A percentile compares a stretch with the other conserved stretches of the same genome.
These are phyloP conservation scores for Penaeus japonicus DNA, from an alignment of 1,140 invertebrate species.

Conservation along the genomic window DNA sequence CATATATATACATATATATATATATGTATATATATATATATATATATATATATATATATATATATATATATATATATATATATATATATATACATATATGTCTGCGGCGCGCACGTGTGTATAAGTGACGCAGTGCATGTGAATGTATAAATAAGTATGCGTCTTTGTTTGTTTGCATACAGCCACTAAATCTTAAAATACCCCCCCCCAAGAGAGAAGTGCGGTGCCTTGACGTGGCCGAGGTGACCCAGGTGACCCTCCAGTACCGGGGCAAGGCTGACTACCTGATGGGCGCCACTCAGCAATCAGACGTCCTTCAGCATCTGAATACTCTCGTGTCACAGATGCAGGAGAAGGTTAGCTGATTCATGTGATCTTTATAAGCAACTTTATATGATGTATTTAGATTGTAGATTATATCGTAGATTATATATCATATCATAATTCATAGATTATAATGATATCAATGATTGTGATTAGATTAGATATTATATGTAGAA, in stretches of 20 bases:
- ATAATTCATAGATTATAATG: too few species aligned
- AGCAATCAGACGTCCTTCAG: conserved; percentile 43
- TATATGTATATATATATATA: neutral
- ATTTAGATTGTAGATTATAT: too few species aligned
- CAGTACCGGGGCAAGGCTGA: conserved; percentile 30
- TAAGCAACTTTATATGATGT: too few species aligned
- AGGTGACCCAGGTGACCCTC: conserved; percentile 36
- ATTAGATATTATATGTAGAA: too few species aligned
- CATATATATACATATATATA: neutral
- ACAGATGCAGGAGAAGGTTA: conserved; percentile 51
- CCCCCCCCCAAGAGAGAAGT: conserved; percentile 39
- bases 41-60: conserved; percentile 4
- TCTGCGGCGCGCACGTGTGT: neutral
- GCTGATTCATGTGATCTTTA: neutral
- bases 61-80: neutral
- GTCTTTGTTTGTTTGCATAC: neutral
- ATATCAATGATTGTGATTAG: too few species aligned
- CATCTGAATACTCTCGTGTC: conserved; percentile 45
- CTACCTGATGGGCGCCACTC: conserved; percentile 36
- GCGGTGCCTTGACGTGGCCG: conserved; percentile 21
- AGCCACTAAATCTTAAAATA: neutral
- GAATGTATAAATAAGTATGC: neutral
- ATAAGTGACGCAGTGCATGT: neutral
- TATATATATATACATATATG: conserved; percentile 6
- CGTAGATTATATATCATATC: too few species aligned